Percentiles rank a stretch among this genome's conserved stretches.
These are phyloP conservation scores for Australoheros scitulus DNA, from an alignment of 2,113 vertebrate species.

Conservation along the genomic window DNA sequence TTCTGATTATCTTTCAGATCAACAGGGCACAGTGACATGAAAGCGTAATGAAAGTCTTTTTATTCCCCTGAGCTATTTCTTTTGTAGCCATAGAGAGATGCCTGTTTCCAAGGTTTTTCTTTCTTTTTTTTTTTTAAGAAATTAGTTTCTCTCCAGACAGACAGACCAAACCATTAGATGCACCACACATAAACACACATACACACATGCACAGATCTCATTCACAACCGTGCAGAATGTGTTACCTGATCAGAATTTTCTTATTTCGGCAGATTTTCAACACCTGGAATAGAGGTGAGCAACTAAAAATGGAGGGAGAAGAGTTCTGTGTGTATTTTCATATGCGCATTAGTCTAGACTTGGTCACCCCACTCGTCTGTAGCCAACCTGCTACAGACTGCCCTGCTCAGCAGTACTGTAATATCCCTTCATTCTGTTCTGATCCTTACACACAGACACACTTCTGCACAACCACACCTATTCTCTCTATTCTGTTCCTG, in stretches of 20 bases:
- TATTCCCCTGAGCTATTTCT: neutral
- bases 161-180: too few species aligned
- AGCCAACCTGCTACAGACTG: slow-evolving; percentile 36
- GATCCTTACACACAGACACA: slow-evolving; percentile 10
- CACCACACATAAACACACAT: neutral
- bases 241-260: slow-evolving; percentile 36
- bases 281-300: slow-evolving; percentile 13
- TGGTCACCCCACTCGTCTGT: neutral
- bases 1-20: slow-evolving; percentile 28
- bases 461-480: slow-evolving; percentile 2
- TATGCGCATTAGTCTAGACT: slow-evolving; percentile 15
- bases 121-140: neutral
- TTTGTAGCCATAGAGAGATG: neutral
- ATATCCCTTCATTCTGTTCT: slow-evolving; percentile 57
- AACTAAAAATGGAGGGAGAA: neutral
- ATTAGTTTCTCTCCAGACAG: slow-evolving; percentile 11
- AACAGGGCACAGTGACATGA: slow-evolving; percentile 22
- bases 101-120: neutral
- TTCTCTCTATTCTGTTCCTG: slow-evolving; percentile 29
- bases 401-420: slow-evolving; percentile 62
- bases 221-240: neutral
- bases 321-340: neutral
- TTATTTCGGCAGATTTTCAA: slow-evolving; percentile 32
- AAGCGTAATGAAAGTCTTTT: slow-evolving; percentile 23
- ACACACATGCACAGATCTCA: neutral